Evolutionary conservation across 2,888 invertebrate species (phyloP), one percentile per base, ranked within the genome.

Genomic region (Metopia argyrocephala): DNA sequence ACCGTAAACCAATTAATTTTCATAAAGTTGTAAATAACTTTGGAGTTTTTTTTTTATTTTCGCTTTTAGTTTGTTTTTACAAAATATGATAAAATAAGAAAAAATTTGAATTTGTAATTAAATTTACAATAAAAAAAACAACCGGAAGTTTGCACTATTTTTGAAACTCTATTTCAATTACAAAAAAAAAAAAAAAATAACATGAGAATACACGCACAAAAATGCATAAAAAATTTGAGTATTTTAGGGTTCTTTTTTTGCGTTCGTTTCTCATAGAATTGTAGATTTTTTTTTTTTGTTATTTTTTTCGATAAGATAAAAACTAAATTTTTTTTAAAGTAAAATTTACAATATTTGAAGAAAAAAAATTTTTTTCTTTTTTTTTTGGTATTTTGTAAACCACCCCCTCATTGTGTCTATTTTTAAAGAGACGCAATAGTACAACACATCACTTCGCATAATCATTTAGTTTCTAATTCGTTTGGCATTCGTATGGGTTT

Each of bases 111-210:
- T n/a, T n/a, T n/a, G 38, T 12, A 6, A 15, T 15, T 4, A 28
- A 75, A 38, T 50, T 61, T 25, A 20, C 45, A 50, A 50, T 50
- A 61, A 15, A 31, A 68, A 66, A 56, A 23, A 25, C 9, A 9
- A 81, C 81, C 81, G 81, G 81, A 81, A 81, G 78, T 75, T 81
- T 81, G 81, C 81, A 81, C 81, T 81, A 78, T 66, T 70, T 78
- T 70, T 9, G 23, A 4, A 38, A 38, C 15, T n/a, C n/a, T n/a
- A n/a, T n/a, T n/a, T n/a, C n/a, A n/a, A n/a, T n/a, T n/a, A n/a
- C n/a, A n/a, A n/a, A n/a, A n/a, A n/a, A n/a, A n/a, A n/a, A n/a
- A n/a, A n/a, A n/a, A n/a, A n/a, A n/a, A n/a, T n/a, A n/a, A n/a
- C n/a, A n/a, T n/a, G n/a, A n/a, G n/a, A n/a, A n/a, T n/a, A n/a